Evolutionary conservation across 1,140 invertebrate species (phyloP), one percentile per base, ranked within the genome.

Genomic region (Ceratoteleas bidentatus): DNA sequence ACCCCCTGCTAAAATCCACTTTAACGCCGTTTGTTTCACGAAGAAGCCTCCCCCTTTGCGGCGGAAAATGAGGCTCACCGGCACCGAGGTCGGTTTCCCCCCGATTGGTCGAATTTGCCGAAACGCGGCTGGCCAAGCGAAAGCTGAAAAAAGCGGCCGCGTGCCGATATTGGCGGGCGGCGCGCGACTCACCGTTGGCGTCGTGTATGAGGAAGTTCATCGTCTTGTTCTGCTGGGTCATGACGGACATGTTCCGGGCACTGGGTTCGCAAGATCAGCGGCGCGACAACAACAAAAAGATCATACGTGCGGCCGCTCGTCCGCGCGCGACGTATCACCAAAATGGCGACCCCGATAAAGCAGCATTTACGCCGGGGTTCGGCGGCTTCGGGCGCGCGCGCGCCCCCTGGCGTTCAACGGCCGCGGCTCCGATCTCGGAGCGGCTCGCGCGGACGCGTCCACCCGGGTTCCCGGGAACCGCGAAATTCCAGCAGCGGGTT

Each of bases 191-290:
- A 94, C 94, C 94, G 87, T 94, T 93, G 38, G 92, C 91, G 89
- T 94, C 93, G 78, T 94, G 93, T 88, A 94, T 94, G 64, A 94
- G 88, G 86, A 94, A 93, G 90, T 94, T 94, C 87, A 93, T 91
- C 74, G 93, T 93, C 89, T 92, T 93, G 86, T 92, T 92, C 91
- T 93, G 93, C 83, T 93, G 93, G 64, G 93, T 92, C 93, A 94
- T 94, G 81, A 86, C 90, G 80, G 80, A 86, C 86, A 87, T 88
- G 85, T 83, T 84, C 77, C 64, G 56, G 80, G 60, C 85, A 66
- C 80, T 78, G 64, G 64, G 75, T 84, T 70, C 80, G 69, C 65
- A 61, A 61, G 75, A 84, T 81, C 87, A 84, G 69, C 80, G 62
- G 69, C 56, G 76, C 66, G 40, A 43, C 8, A 85, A 88, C 70